Conservation (phyloP, 2,888 invertebrate species). For the Cheilosia pagana region DNA sequence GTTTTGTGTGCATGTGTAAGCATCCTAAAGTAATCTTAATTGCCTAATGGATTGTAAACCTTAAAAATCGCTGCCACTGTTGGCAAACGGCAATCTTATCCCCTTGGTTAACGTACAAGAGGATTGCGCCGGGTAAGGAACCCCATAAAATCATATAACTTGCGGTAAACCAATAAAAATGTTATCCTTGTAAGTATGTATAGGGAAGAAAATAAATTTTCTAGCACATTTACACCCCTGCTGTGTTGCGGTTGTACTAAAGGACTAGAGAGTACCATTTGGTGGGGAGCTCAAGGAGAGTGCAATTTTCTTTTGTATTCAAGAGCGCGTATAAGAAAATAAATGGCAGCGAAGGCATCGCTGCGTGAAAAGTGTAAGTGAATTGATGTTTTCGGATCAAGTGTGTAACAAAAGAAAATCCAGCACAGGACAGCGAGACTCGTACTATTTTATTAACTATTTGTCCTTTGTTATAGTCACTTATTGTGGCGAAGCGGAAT, state of each 20-base stretch:
- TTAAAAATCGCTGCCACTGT: slow-evolving; percentile 46
- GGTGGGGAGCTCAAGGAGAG: slow-evolving; percentile 2
- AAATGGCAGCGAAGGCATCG: slow-evolving; percentile 34
- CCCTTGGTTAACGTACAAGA: slow-evolving; percentile 40
- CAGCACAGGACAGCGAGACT: slow-evolving; percentile 24
- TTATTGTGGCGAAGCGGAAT: slow-evolving; percentile 15
- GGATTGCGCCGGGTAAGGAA: slow-evolving; percentile 43
- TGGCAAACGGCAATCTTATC: slow-evolving; percentile 36
- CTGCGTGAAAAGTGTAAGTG: slow-evolving; percentile 66
- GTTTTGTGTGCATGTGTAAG: slow-evolving; percentile 2
- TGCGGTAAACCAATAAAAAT: slow-evolving; percentile 69
- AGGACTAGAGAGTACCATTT: slow-evolving; percentile 30
- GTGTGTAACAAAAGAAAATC: slow-evolving; percentile 38
- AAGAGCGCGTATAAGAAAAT: slow-evolving; percentile 37
- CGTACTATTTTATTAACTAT: slow-evolving; percentile 59
- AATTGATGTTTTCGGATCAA: slow-evolving; percentile 56
- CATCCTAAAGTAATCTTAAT: slow-evolving; percentile 51
- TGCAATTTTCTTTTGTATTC: slow-evolving; percentile 52
- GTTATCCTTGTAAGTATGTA: slow-evolving; percentile 59
- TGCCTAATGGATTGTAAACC: slow-evolving; percentile 72
- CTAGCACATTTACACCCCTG: slow-evolving; percentile 56
- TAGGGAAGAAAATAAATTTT: slow-evolving; percentile 56
- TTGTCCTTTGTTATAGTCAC: slow-evolving; percentile 49
- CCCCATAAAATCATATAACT: slow-evolving; percentile 70
- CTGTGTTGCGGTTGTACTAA: slow-evolving; percentile 15